Evolutionary conservation across 2,113 vertebrate genomes (phyloP).

Genomic region (human): GRCh38 chr14:25881501-25882000

Average conservation of each 20-base stretch:
- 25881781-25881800: neutral
- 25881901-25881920: neutral
- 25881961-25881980: neutral
- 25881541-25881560: neutral
- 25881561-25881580: slow-evolving; percentile 1
- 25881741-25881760: neutral
- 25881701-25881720: neutral
- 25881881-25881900: neutral
- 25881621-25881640: neutral
- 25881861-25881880: neutral
- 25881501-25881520: neutral
- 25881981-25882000: neutral
- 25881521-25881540: neutral
- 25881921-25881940: neutral
- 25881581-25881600: neutral
- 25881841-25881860: slow-evolving; percentile 11
- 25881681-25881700: neutral
- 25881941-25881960: neutral
- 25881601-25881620: neutral
- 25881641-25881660: neutral
- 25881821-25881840: neutral
- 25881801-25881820: neutral
- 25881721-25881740: neutral
- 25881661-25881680: neutral
- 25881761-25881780: neutral